Evolutionary conservation across 2,888 invertebrate genomes (phyloP).

Genomic region (Matsumyia berberina): DNA sequence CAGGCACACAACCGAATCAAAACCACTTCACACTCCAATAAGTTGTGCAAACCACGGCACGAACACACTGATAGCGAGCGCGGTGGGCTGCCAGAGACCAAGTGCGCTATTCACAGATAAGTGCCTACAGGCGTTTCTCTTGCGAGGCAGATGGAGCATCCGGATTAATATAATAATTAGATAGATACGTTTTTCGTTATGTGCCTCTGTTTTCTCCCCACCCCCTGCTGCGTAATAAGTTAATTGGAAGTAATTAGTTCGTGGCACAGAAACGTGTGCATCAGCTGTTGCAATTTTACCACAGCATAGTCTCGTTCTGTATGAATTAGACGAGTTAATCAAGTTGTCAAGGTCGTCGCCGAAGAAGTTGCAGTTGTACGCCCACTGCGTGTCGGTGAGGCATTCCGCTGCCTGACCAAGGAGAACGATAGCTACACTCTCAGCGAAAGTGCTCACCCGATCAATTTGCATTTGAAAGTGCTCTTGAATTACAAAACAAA

Average conservation of each 20-base stretch:
- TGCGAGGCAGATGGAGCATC: constrained; percentile 46
- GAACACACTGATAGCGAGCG: neutral
- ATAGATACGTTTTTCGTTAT: constrained; percentile 45
- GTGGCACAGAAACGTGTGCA: constrained; percentile 49
- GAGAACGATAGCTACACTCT: neutral
- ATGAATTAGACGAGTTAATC: neutral
- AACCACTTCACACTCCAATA: constrained; percentile 36
- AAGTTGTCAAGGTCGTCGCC: constrained; percentile 35
- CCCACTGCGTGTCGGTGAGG: neutral
- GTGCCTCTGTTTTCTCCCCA: constrained; percentile 16
- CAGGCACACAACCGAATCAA: constrained; percentile 26
- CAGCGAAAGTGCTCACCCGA: constrained; percentile 43
- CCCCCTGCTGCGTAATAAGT: constrained; percentile 36
- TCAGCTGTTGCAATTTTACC: constrained; percentile 35
- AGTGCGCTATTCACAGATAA: neutral
- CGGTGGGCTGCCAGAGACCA: too few relatives aligned
- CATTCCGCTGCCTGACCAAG: constrained; percentile 10
- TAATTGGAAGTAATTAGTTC: constrained; percentile 65
- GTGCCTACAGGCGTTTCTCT: constrained; percentile 12
- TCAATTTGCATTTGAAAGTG: constrained; percentile 39
- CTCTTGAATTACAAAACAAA: constrained; percentile 19
- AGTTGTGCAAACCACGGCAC: constrained; percentile 30
- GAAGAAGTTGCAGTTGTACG: constrained; percentile 19
- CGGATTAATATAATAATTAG: constrained; percentile 69
- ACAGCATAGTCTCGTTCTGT: neutral